A percentile compares a stretch with the other conserved stretches of the same genome.
phyloP scores from a whole-genome alignment of 1,140 invertebrate species.

The Pantala flavescens region DNA sequence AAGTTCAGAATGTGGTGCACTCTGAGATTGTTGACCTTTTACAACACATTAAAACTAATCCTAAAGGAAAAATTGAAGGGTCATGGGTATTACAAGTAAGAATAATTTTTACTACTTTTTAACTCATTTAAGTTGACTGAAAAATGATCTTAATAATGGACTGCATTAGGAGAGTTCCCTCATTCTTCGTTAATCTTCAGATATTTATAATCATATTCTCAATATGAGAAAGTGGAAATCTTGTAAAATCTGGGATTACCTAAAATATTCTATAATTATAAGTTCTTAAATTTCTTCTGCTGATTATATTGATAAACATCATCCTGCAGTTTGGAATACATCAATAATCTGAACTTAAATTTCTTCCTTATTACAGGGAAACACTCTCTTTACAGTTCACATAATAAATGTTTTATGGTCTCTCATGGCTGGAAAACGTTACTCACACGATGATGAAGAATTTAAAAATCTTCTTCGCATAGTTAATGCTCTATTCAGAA shows the following conservation, averaged over 20 bases:
- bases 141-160: no score
- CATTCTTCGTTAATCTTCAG: no score
- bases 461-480: conserved; percentile 18
- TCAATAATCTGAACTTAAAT: not conserved
- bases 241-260: no score
- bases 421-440: conserved; percentile 24
- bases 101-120: not conserved
- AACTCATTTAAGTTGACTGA: no score
- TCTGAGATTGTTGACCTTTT: not conserved
- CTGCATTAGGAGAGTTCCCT: no score
- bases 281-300: no score
- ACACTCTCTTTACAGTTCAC: conserved; percentile 14
- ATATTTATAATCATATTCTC: no score
- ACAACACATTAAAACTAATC: not conserved
- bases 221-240: no score
- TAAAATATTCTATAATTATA: no score
- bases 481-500: not conserved
- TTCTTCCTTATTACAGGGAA: conserved; percentile 8
- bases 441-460: conserved; percentile 2
- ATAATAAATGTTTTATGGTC: conserved; percentile 26
- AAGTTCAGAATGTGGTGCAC: not conserved
- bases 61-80: not conserved
- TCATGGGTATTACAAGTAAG: not conserved
- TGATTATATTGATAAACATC: no score
- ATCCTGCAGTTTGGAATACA: no score